Evolutionary conservation across 2,888 invertebrate species (phyloP).

Genomic region (Polydrusus pterygomalis): DNA sequence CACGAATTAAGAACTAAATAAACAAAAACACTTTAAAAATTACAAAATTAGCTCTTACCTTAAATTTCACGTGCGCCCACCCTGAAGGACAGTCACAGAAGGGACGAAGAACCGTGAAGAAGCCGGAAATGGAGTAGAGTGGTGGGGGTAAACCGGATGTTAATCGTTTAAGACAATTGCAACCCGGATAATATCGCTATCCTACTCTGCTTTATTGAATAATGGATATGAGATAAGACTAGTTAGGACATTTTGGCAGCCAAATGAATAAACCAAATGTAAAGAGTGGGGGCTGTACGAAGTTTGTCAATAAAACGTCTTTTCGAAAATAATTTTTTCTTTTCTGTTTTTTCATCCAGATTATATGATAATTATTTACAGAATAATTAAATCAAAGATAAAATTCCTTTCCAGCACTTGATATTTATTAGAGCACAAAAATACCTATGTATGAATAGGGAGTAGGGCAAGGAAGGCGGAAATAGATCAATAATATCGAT

Average conservation of each 20-base stretch:
- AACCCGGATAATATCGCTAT: background rate
- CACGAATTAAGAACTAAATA: background rate
- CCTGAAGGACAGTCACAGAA: background rate
- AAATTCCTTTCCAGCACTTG: too few relatives aligned
- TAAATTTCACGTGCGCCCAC: background rate
- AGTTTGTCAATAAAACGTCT: too few relatives aligned
- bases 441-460: too few relatives aligned
- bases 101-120: too few relatives aligned
- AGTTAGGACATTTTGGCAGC: background rate
- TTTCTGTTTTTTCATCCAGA: too few relatives aligned
- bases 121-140: background rate
- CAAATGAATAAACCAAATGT: background rate
- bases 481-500: background rate
- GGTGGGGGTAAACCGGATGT: background rate
- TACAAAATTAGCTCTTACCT: background rate
- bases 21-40: constrained; percentile 7
- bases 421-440: too few relatives aligned
- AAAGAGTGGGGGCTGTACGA: background rate
- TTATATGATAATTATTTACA: too few relatives aligned
- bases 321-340: too few relatives aligned
- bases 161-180: background rate
- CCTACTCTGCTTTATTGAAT: background rate
- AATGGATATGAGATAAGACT: background rate
- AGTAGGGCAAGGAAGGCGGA: background rate
- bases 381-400: too few relatives aligned